These are phyloP conservation scores for Pseudorectes ferrugineus DNA, from an alignment of 2,113 vertebrate genomes.

Conservation along the genomic window DNA sequence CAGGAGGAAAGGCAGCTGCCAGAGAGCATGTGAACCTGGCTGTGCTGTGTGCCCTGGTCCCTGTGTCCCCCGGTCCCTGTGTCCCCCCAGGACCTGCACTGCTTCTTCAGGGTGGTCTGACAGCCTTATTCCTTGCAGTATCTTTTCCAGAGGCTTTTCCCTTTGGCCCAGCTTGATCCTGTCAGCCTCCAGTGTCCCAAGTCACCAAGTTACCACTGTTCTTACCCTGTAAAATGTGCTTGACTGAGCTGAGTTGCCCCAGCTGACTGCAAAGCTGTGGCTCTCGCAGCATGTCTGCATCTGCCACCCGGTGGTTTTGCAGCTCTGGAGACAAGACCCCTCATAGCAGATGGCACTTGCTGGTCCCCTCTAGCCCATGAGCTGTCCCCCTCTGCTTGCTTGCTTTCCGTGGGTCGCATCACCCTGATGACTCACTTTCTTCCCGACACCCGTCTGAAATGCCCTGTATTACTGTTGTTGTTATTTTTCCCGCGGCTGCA, in stretches of 20 bases:
- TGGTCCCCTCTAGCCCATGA: neutral
- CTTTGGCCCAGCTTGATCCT: neutral
- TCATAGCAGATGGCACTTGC: neutral
- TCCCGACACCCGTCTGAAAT: neutral
- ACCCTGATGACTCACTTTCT: neutral
- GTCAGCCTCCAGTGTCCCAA: too few relatives aligned
- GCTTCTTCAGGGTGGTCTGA: neutral
- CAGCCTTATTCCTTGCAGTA: accelerated
- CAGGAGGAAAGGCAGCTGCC: neutral
- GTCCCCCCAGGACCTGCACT: accelerated
- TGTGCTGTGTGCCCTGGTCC: accelerated
- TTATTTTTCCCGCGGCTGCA: too few relatives aligned
- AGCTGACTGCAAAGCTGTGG: too few relatives aligned
- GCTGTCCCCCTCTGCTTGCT: neutral
- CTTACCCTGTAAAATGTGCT: neutral
- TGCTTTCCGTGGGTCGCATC: accelerated
- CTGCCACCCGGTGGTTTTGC: accelerated
- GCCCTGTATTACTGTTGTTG: accelerated
- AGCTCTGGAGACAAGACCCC: too few relatives aligned
- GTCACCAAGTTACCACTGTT: neutral
- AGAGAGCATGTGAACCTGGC: neutral
- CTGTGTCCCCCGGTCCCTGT: accelerated
- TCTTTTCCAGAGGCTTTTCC: neutral
- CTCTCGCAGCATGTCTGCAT: accelerated
- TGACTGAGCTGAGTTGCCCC: neutral